A percentile compares a stretch with the other conserved stretches of the same genome.
Evolutionary conservation across 2,888 invertebrate genomes (phyloP).

Genomic region (Sinodicranocentrus sp.): DNA sequence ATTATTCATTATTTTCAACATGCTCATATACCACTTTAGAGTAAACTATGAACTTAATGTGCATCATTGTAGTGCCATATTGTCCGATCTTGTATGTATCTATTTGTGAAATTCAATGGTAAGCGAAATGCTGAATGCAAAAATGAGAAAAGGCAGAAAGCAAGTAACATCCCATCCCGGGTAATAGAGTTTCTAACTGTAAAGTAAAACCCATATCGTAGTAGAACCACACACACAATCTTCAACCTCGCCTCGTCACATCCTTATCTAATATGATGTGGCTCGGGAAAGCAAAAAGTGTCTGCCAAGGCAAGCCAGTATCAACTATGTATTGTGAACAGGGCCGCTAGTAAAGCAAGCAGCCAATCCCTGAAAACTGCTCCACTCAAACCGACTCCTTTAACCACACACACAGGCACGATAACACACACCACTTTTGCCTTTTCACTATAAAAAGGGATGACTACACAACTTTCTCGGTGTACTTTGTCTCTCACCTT

Average conservation of each 20-base stretch:
- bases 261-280: background rate
- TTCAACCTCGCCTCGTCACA: background rate
- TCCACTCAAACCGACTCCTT: constrained; percentile 9
- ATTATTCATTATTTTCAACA: too few relatives aligned
- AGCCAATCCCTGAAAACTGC: constrained; percentile 19
- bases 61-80: too few relatives aligned
- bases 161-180: background rate
- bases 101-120: too few relatives aligned
- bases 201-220: background rate
- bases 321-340: background rate
- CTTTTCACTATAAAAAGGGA: constrained; percentile 43
- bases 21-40: too few relatives aligned
- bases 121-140: too few relatives aligned
- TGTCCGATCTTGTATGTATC: too few relatives aligned
- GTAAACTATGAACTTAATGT: too few relatives aligned
- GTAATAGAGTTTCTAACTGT: too few relatives aligned
- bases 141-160: constrained; percentile 7
- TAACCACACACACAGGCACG: background rate
- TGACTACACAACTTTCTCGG: constrained; percentile 45
- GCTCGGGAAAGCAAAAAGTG: background rate
- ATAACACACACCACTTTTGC: constrained; percentile 24
- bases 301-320: background rate
- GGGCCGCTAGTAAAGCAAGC: constrained; percentile 1
- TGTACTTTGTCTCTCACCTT: constrained; percentile 18
- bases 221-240: background rate